These are phyloP conservation scores for Sylvietta virens DNA, from an alignment of 2,113 vertebrate species.

Conservation along the genomic window DNA sequence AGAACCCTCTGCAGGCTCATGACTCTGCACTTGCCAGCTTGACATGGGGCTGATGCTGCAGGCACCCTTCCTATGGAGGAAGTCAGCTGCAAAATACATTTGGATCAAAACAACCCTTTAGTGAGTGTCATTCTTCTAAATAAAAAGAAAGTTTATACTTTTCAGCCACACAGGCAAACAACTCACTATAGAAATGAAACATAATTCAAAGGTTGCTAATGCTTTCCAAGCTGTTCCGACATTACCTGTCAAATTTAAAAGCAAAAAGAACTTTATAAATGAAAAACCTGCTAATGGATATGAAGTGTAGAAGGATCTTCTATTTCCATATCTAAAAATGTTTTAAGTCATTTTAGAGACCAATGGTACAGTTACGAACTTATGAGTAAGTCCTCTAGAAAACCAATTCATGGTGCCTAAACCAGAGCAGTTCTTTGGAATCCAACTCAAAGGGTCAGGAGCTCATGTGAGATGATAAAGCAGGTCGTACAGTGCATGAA, in stretches of 20 bases:
- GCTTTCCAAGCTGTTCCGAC: background rate
- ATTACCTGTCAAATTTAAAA: background rate
- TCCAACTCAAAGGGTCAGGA: background rate
- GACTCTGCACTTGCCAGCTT: fast-evolving
- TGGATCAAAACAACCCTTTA: background rate
- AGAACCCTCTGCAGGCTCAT: background rate
- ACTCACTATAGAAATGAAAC: background rate
- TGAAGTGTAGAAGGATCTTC: background rate
- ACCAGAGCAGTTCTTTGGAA: background rate
- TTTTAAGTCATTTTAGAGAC: background rate
- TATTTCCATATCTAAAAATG: background rate
- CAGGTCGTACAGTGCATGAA: background rate
- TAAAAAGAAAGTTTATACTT: background rate
- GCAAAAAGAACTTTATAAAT: background rate
- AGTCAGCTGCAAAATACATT: background rate
- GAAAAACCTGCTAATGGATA: background rate
- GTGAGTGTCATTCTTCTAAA: background rate
- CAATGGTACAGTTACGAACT: background rate
- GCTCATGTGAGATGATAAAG: background rate
- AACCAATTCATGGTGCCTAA: background rate
- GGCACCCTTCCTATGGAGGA: fast-evolving
- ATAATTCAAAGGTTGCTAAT: background rate
- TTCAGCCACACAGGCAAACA: background rate
- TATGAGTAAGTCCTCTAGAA: background rate
- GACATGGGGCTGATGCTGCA: background rate